Evolutionary conservation across 92 coral and sea anemone genomes (phyloP).

Genomic region (Galaxea fascicularis): DNA sequence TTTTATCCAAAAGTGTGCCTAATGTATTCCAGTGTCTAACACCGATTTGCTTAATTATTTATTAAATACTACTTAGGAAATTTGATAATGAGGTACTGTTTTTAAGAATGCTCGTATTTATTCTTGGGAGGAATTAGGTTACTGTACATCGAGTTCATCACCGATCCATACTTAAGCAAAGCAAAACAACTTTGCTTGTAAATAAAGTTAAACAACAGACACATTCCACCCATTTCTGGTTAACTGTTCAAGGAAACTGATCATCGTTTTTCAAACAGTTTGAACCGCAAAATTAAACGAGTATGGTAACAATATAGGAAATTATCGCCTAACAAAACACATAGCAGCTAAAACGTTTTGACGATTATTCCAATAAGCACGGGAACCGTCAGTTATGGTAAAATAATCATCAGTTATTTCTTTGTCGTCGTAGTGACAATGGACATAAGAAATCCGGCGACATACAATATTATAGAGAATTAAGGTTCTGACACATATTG

Average conservation of each 20-base stretch:
- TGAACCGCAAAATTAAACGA: background rate
- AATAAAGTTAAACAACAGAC: too few relatives aligned
- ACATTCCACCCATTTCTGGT: too few relatives aligned
- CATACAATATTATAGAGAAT: background rate
- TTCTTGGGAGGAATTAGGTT: background rate
- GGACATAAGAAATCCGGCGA: background rate
- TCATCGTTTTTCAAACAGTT: background rate
- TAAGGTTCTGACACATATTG: background rate
- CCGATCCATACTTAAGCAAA: too few relatives aligned
- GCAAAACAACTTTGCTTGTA: too few relatives aligned
- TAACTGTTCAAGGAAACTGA: background rate
- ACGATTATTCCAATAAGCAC: too few relatives aligned
- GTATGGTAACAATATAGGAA: background rate
- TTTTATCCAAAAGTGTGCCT: constrained; percentile 5
- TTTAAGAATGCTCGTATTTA: background rate
- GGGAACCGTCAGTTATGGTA: too few relatives aligned
- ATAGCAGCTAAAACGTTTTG: too few relatives aligned
- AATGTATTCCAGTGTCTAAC: background rate
- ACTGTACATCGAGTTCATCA: too few relatives aligned
- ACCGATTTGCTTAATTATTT: constrained; percentile 35
- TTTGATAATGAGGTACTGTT: constrained; percentile 15
- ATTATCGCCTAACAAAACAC: too few relatives aligned
- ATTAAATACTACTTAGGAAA: constrained; percentile 13
- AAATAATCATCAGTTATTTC: too few relatives aligned
- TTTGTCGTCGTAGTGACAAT: too few relatives aligned